These are phyloP conservation scores for Pterocles burchelli DNA, from an alignment of 2,113 vertebrate genomes.

Conservation along the genomic window DNA sequence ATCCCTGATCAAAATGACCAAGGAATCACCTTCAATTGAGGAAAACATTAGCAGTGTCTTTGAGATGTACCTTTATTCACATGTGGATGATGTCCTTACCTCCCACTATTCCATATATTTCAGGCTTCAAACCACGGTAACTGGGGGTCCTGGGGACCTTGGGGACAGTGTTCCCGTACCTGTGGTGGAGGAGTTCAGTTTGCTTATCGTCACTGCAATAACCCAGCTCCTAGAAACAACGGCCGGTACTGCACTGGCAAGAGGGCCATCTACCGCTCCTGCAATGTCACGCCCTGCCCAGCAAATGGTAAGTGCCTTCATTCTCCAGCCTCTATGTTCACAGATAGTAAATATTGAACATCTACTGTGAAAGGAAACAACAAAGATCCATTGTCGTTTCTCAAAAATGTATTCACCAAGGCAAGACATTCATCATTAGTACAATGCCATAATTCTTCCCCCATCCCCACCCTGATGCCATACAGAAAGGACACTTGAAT, in stretches of 20 bases:
- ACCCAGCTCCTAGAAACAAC: slow-evolving; percentile 92
- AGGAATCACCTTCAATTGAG: neutral
- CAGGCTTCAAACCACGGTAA: slow-evolving; percentile 95
- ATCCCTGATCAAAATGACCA: neutral
- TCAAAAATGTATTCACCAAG: neutral
- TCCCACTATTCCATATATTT: neutral
- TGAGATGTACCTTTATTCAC: neutral
- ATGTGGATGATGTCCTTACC: neutral
- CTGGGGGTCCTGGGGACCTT: slow-evolving; percentile 97
- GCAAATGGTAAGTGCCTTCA: slow-evolving; percentile 74
- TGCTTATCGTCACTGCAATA: slow-evolving; percentile 93
- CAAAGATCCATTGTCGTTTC: neutral
- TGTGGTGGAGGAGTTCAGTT: slow-evolving; percentile 96
- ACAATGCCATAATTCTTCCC: neutral
- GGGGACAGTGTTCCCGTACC: slow-evolving; percentile 91
- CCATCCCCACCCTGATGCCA: fast-evolving
- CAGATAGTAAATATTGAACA: neutral
- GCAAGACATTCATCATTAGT: neutral
- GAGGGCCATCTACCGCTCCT: slow-evolving; percentile 92
- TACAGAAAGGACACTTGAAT: neutral
- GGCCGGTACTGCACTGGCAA: slow-evolving; percentile 96
- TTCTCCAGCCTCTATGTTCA: neutral
- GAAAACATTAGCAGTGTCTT: neutral
- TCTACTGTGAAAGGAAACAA: neutral
- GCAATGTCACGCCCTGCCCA: slow-evolving; percentile 83